Evolutionary conservation across 2,888 invertebrate species (phyloP), one percentile per base, ranked within the genome.

Genomic region (Campoplex capitator): DNA sequence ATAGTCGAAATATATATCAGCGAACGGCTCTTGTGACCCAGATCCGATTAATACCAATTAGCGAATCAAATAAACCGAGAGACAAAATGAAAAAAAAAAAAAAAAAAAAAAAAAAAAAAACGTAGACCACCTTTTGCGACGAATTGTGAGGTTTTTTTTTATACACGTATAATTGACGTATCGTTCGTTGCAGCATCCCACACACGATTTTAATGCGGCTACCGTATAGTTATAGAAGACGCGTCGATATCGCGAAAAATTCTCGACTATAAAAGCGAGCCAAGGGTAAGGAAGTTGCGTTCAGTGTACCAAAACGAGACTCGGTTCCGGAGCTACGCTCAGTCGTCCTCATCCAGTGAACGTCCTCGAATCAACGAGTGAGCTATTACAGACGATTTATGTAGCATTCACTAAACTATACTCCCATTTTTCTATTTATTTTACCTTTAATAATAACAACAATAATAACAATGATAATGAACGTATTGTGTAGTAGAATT

Each of bases 271-370:
- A 92, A 91, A 92, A 92, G 89, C 86, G 77, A 82, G 85, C 88
- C 76, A 85, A 88, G 86, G 78, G 86, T 75, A 84, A 86, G 89
- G 88, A 85, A 84, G 88, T 83, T 85, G 89, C 89, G 91, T 88
- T 90, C 91, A 91, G 91, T 91, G 90, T 91, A 91, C 85, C 91
- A 91, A 89, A 90, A 91, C 90, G 87, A 85, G 87, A 85, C 56
- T 87, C 79, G 79, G 82, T 86, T 85, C 82, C 85, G 78, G 78
- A 77, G 84, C 81, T 58, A 67, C 76, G 83, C 42, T 79, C 67
- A 68, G 48, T 76, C 18, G 4, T 84, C 75, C 54, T 76, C 62
- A 81, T 80, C 84, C 45, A 79, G 45, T 87, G 56, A 83, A 89
- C 89, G 86, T 89, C 89, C 89, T 89, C 88, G 83, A 87, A 88